A percentile compares a stretch with the other conserved stretches of the same genome.
Evolutionary conservation across 2,797 vertebrate genomes (phyloP).

Genomic region (Gadopsis bispinosus): DNA sequence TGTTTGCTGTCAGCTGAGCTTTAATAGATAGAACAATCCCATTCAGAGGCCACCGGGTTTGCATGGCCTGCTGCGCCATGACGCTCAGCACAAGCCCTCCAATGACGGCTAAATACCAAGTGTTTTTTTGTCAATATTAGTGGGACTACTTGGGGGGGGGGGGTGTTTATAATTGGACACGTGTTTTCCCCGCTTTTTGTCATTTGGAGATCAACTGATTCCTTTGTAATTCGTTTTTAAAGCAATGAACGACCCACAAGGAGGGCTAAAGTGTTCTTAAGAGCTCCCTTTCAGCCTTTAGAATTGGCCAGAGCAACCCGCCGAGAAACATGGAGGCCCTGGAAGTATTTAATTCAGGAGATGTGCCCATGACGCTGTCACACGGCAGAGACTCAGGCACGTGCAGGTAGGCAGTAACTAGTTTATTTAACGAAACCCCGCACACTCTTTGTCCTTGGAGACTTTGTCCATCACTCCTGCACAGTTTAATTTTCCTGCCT

Average conservation of each 20-base stretch:
- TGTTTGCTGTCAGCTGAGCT: conserved; percentile 65
- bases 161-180: conserved; percentile 81
- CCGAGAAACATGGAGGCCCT: conserved; percentile 59
- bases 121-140: conserved; percentile 79
- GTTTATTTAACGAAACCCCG: no score
- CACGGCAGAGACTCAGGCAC: conserved; percentile 40
- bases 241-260: conserved; percentile 72
- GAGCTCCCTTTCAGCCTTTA: conserved; percentile 78
- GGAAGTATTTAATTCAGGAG: conserved; percentile 81
- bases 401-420: conserved; percentile 15
- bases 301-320: conserved; percentile 69
- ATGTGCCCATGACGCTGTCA: conserved; percentile 48
- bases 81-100: conserved; percentile 41
- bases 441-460: neutral
- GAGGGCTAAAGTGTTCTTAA: conserved; percentile 75
- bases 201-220: conserved; percentile 74
- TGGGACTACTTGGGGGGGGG: conserved; percentile 72
- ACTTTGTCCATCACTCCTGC: neutral
- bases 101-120: conserved; percentile 46
- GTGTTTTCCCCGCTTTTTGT: conserved; percentile 72
- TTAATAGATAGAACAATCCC: conserved; percentile 58
- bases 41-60: conserved; percentile 65
- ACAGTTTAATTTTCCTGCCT: neutral
- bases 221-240: conserved; percentile 78
- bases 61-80: conserved; percentile 58